phyloP scores from a whole-genome alignment of 2,888 invertebrate genomes.

The Neelides folsomi region DNA sequence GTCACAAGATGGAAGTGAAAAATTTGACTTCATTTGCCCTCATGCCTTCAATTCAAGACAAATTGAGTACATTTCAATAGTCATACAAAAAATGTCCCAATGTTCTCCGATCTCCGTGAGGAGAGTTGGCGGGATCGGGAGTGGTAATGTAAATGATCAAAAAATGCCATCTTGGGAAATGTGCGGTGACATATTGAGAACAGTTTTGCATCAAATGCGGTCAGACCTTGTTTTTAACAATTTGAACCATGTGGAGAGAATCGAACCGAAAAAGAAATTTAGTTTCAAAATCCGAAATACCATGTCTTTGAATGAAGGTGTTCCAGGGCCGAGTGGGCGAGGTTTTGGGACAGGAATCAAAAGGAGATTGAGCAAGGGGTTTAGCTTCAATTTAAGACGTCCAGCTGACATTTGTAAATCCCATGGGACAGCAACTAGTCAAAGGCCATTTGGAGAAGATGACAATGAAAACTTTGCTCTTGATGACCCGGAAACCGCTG shows the following conservation, averaged over 20 bases:
- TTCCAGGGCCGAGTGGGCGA: background rate
- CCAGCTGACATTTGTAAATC: slow-evolving; percentile 6
- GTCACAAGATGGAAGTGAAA: slow-evolving; percentile 18
- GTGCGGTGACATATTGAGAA: slow-evolving; percentile 27
- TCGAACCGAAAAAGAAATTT: slow-evolving; percentile 6
- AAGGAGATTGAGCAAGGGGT: background rate
- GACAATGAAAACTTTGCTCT: slow-evolving; percentile 21
- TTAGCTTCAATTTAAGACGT: slow-evolving; percentile 12
- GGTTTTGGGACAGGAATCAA: background rate
- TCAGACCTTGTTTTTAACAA: slow-evolving; percentile 17
- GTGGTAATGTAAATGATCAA: background rate
- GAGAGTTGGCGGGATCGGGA: background rate
- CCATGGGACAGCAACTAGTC: background rate
- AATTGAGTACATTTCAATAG: slow-evolving; percentile 23
- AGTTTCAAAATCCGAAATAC: slow-evolving; percentile 15
- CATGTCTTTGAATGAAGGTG: background rate
- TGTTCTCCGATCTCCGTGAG: slow-evolving; percentile 19
- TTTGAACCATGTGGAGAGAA: slow-evolving; percentile 10
- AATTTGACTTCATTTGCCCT: slow-evolving; percentile 22
- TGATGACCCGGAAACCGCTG: slow-evolving; percentile 29
- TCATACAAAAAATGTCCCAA: slow-evolving; percentile 19
- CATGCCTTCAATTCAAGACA: slow-evolving; percentile 28
- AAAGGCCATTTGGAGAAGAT: background rate
- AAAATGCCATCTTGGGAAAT: slow-evolving; percentile 30
- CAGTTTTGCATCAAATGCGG: slow-evolving; percentile 29